Conservation (phyloP, 2,797 vertebrate species). For the Silurus aristotelis region DNA sequence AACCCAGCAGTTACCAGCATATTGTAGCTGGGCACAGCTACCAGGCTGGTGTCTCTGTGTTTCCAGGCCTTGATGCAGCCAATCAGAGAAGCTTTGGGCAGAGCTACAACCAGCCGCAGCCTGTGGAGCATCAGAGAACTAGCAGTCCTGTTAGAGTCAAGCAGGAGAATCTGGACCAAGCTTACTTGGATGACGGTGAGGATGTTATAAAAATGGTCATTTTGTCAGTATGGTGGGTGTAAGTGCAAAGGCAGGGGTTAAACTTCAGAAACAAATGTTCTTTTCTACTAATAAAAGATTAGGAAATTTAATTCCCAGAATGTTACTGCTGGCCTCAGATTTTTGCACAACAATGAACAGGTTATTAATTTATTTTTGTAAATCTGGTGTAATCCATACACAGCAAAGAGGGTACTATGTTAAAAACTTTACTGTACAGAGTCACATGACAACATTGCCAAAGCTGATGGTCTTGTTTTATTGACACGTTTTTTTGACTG, state of each 20-base stretch:
- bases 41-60: conserved; percentile 41
- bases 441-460: not conserved
- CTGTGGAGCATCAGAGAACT: conserved; percentile 71
- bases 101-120: conserved; percentile 61
- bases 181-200: conserved; percentile 93
- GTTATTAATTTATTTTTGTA: not conserved
- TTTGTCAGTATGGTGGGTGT: not conserved
- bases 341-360: not conserved
- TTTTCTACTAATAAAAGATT: not conserved
- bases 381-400: not conserved
- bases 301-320: not conserved
- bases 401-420: not conserved
- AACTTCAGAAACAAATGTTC: not conserved
- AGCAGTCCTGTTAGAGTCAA: conserved; percentile 80
- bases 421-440: not conserved
- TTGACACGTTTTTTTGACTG: not conserved
- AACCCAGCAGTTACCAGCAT: conserved; percentile 41
- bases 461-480: not conserved
- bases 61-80: conserved; percentile 53
- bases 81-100: conserved; percentile 64
- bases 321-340: not conserved
- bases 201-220: conserved; percentile 10
- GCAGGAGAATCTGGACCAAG: conserved; percentile 89
- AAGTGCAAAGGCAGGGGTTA: not conserved
- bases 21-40: conserved; percentile 39